Evolutionary conservation across 2,888 invertebrate genomes (phyloP), one percentile per base, ranked within the genome.

Genomic region (Meliscaeva auricollis): DNA sequence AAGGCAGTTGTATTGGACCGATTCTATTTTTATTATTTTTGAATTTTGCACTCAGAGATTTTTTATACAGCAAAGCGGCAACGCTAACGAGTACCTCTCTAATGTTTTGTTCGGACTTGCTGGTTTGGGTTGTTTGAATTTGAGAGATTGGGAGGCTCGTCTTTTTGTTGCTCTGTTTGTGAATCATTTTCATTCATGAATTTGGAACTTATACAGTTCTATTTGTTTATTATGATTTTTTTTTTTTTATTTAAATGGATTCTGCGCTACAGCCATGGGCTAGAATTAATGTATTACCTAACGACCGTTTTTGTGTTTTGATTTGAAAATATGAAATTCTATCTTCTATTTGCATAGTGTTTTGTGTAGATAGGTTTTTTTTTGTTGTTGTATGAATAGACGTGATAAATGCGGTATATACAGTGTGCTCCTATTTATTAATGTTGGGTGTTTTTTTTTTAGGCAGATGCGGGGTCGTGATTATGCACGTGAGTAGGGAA

Each of bases 181-280:
- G 38, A 56, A 60, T 64, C 50, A 52, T 50, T 60, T 64, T 69
- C 85, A 85, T 85, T 85, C 85, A 85, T 81, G 73, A 77, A 85
- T 76, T 81, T 56, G 41, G 69, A 77, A 76, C 30, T 62, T 84
- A 76, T 48, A 38, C 30, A 52, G 44, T 62, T 58, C 32, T 85
- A 76, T 85, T 85, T 80, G 54, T 64, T 81, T 81, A 77, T 80
- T 74, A 1, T 62, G 30, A 32, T 48, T 4, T 22, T 48, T 58
- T 69, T 20, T 5, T 20, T 13, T 64, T 35, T n/a, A 22, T 66
- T 48, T 30, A 66, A 75, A 70, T 69, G 70, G 75, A 84, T 76
- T 84, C 84, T 84, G 81, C 81, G 75, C 81, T 69, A 81, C 48
- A 85, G 85, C 85, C 76, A 69, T 76, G 76, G 85, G 85, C 85